A percentile compares a stretch with the other conserved stretches of the same genome.
phyloP scores from a whole-genome alignment of 2,113 vertebrate genomes.

The Apodemus sylvaticus region DNA sequence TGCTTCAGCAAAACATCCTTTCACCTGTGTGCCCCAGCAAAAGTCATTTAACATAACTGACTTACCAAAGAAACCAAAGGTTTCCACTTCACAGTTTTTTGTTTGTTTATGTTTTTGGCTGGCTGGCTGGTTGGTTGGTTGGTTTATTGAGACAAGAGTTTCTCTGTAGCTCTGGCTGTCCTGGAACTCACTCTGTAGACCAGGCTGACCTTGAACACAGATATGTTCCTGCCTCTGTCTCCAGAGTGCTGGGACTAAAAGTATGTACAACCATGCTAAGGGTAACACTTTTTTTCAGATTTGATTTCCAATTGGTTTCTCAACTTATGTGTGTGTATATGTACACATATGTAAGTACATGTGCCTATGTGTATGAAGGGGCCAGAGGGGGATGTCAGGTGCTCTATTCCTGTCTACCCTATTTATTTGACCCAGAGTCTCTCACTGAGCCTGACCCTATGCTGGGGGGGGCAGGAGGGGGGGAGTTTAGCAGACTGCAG shows the following conservation, averaged over 20 bases:
- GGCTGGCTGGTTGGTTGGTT: neutral
- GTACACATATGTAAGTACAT: too few species aligned
- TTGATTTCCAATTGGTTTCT: slow-evolving; percentile 45
- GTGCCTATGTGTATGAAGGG: neutral
- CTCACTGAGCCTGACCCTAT: neutral
- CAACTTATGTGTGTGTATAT: neutral
- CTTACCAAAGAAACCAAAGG: too few species aligned
- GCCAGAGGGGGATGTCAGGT: neutral
- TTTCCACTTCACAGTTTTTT: neutral
- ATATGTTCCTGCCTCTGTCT: neutral
- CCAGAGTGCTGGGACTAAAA: neutral
- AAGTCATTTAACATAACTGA: too few species aligned
- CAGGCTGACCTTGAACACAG: neutral
- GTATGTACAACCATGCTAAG: too few species aligned
- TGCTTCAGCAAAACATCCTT: too few species aligned
- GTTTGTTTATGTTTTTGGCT: neutral
- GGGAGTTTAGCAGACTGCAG: neutral
- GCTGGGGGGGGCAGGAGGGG: too few species aligned
- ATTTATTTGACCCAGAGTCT: neutral
- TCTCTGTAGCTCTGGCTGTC: neutral
- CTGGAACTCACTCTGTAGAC: neutral
- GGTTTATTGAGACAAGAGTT: neutral
- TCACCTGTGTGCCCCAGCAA: too few species aligned
- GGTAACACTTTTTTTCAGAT: slow-evolving; percentile 24
- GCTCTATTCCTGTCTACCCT: neutral